These are phyloP conservation scores for Tenthredo scrophulariae DNA, from an alignment of 2,888 invertebrate species.

Conservation along the genomic window DNA sequence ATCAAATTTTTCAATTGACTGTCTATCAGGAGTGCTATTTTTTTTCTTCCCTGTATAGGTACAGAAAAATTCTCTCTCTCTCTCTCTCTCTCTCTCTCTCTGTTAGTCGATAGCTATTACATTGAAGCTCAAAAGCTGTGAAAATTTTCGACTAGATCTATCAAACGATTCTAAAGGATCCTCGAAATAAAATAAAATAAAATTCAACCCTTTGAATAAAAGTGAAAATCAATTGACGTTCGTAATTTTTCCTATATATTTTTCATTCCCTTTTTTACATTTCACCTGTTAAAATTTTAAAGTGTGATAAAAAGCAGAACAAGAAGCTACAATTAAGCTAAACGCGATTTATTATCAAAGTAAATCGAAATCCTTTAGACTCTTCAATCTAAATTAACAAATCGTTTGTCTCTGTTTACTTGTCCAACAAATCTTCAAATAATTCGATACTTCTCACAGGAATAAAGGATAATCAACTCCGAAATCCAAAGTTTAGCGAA, in stretches of 20 bases:
- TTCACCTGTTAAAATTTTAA: too few relatives aligned
- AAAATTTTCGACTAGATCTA: neutral
- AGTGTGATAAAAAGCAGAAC: too few relatives aligned
- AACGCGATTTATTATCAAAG: too few relatives aligned
- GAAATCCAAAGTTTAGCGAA: too few relatives aligned
- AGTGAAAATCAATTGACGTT: neutral
- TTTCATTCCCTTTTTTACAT: too few relatives aligned
- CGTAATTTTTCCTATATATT: neutral
- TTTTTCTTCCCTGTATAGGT: neutral
- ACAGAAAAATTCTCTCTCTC: neutral
- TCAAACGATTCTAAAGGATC: neutral
- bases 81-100: neutral
- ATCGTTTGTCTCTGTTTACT: too few relatives aligned
- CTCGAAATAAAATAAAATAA: neutral
- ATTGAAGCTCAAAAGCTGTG: neutral
- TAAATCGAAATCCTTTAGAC: too few relatives aligned
- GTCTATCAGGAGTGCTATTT: neutral
- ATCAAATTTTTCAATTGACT: neutral
- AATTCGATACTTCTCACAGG: too few relatives aligned
- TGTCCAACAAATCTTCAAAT: too few relatives aligned
- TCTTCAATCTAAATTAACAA: too few relatives aligned
- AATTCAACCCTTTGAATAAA: constrained; percentile 6
- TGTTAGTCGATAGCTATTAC: neutral
- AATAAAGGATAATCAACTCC: too few relatives aligned
- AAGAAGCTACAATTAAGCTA: too few relatives aligned